Evolutionary conservation across 2,797 vertebrate genomes (phyloP), one percentile per base, ranked within the genome.

Genomic region (Darevskia mixta): DNA sequence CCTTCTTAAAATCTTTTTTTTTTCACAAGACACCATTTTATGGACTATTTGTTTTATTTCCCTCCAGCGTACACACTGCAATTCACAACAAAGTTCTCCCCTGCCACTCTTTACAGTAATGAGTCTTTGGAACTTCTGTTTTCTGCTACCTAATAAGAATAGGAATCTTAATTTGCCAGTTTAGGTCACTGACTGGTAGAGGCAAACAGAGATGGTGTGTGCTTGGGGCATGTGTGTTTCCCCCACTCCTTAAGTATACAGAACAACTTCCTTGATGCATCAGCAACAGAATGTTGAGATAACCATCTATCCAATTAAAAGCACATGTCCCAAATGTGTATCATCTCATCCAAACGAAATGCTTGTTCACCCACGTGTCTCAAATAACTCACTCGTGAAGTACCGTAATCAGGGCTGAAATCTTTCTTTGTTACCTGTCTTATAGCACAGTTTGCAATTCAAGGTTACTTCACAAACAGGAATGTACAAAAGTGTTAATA

Each of bases 41-140:
- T 43, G 84, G 25, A 76, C 92, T 72, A 8, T 85, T 90, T 75
- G 8, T 25, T 92, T 87, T 90, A 86, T 38, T 55, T 93, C 17
- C 29, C 55, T 76, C 82, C 27, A 11, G 15, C 82, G 35, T 88
- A 66, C 58, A 71, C 2, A 0, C 27, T 88, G 71, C 15, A 67
- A 41, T 43, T 69, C 58, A 75, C 15, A 89, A 83, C 15, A 89
- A 83, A 92, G 55, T 11, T 29, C 38, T 61, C 80, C 11, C 75
- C 80, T 23, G 6, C 41, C 66, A 27, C n/a, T 7, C 27, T 13
- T 32, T 72, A 87, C 41, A 79, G 2, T 85, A 5, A 83, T 79
- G 75, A 85, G 82, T 29, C 58, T 81, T 64, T 89, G 10, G 0
- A 77, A 1, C 35, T 3, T 32, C 66, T 41, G 61, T 41, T 85